Percentiles rank a stretch among this genome's conserved stretches.
phyloP scores from a whole-genome alignment of 2,113 vertebrate genomes.

The Menidia beryllina region DNA sequence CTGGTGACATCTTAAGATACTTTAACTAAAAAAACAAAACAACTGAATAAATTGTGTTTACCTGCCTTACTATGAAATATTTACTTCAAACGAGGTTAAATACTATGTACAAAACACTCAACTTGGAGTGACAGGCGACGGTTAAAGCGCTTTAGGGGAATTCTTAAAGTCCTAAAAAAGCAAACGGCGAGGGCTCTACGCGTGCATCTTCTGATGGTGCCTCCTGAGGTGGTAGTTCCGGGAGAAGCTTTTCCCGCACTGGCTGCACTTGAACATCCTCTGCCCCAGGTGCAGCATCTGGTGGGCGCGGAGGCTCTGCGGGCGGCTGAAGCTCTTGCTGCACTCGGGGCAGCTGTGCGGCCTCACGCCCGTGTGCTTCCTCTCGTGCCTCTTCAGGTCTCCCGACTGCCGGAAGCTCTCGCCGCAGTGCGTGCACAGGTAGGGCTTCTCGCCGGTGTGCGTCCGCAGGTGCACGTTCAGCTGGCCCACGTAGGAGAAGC shows the following conservation, averaged over 20 bases:
- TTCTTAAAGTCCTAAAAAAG: background rate
- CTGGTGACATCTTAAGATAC: background rate
- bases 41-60: background rate
- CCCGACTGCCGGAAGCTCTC: conserved; percentile 84
- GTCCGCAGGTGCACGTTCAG: conserved; percentile 83
- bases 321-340: conserved; percentile 82
- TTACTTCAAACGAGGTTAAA: conserved; percentile 5
- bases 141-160: background rate
- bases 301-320: conserved; percentile 84
- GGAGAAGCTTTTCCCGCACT: conserved; percentile 83
- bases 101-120: conserved; percentile 24
- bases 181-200: fast-evolving
- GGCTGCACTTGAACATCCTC: conserved; percentile 78
- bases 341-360: conserved; percentile 80
- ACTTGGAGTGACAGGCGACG: conserved; percentile 2
- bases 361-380: conserved; percentile 82
- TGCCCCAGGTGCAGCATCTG: conserved; percentile 82
- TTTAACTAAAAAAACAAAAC: background rate
- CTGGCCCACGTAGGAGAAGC: conserved; percentile 79
- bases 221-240: conserved; percentile 82
- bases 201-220: conserved; percentile 83
- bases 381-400: conserved; percentile 83
- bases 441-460: conserved; percentile 84
- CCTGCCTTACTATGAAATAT: background rate
- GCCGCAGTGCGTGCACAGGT: conserved; percentile 83